These are phyloP conservation scores for Muscina levida DNA, from an alignment of 2,888 invertebrate genomes.

Conservation along the genomic window DNA sequence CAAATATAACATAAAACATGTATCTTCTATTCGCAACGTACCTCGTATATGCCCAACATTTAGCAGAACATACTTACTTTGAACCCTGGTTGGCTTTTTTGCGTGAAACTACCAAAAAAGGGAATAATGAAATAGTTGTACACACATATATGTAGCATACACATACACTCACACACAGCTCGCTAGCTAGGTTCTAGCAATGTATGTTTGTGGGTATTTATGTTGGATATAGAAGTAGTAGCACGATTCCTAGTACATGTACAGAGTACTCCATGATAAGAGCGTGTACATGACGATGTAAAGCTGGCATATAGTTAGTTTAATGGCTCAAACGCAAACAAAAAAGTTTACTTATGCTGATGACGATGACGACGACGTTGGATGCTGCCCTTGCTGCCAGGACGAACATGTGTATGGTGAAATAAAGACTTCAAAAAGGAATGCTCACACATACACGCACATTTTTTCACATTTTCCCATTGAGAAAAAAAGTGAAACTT, in stretches of 20 bases:
- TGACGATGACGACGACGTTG: conserved; percentile 16
- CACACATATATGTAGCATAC: neutral
- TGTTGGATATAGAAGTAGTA: too few relatives aligned
- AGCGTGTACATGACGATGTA: conserved; percentile 25
- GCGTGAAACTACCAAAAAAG: conserved; percentile 58
- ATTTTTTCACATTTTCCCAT: conserved; percentile 8
- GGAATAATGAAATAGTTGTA: conserved; percentile 61
- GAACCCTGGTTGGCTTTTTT: conserved; percentile 9
- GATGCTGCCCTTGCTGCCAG: neutral
- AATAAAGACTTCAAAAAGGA: conserved; percentile 34
- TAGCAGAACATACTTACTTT: conserved; percentile 39
- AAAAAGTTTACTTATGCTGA: conserved; percentile 38
- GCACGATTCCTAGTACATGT: neutral
- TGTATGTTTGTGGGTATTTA: neutral
- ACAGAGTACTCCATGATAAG: conserved; percentile 1
- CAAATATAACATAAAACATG: too few relatives aligned
- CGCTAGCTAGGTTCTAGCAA: conserved; percentile 4
- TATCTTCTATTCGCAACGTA: too few relatives aligned
- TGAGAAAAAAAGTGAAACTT: conserved; percentile 34
- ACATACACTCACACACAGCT: neutral
- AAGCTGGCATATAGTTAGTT: conserved; percentile 25
- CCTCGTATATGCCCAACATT: too few relatives aligned
- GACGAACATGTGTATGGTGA: conserved; percentile 11
- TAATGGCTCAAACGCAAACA: conserved; percentile 28
- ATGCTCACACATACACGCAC: neutral